Evolutionary conservation across 2,113 vertebrate genomes (phyloP), one percentile per base, ranked within the genome.

Genomic region (Litocranius walleri): DNA sequence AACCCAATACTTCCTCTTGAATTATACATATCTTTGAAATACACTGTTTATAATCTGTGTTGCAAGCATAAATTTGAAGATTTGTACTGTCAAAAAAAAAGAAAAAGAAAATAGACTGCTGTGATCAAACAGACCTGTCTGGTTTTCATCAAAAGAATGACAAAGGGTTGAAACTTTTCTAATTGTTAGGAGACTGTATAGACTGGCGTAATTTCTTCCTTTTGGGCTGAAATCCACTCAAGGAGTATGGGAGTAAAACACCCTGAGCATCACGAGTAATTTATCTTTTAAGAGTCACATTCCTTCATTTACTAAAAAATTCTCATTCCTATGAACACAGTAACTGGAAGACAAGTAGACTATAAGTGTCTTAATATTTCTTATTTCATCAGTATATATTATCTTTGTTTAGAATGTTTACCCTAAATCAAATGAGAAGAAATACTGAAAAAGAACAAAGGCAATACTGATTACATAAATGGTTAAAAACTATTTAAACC

Each of bases 371-470:
- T 96, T 91, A 92, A 57, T 40, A 50, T 36, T 91, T 74, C 62
- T 84, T 88, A 92, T 93, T 91, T 90, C 29, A 89, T 80, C 64
- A 92, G 8, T 82, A n/a, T 82, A n/a, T 62, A 67, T 48, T 57
- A 97, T 11, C n/a, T 88, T 36, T 96, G 48, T 54, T 96, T 87
- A 88, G 40, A 96, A 96, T 85, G 19, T 82, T 74, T 85, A 91
- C 12, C 29, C 81, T 91, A 85, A 96, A 64, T 64, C 96, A 83
- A 96, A 91, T 77, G 27, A 83, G 11, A 43, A 91, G 54, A 93
- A 84, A 94, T 52, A 84, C 30, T 78, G 84, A 90, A 82, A 82
- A 95, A 90, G 57, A 94, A 82, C n/a, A 88, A 96, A 95, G 78
- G 62, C 5, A 90, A 89, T 40, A 92, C 0, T 67, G 36, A 92